Percentiles rank a stretch among this genome's conserved stretches.
Evolutionary conservation across 1,140 invertebrate genomes (phyloP).

Genomic region (Lasioglossum baleicum): DNA sequence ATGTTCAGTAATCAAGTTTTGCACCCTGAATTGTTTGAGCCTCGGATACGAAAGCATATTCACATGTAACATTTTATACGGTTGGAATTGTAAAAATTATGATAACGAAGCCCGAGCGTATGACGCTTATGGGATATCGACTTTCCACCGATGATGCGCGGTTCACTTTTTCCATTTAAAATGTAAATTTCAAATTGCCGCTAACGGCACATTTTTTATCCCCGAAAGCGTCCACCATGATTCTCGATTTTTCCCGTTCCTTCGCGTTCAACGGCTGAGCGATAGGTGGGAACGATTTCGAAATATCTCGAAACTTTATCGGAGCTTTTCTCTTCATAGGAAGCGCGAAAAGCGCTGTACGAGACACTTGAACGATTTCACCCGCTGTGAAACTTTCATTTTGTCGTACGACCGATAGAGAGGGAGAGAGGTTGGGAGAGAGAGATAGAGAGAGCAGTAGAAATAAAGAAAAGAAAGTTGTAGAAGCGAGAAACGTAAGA

Average conservation of each 20-base stretch:
- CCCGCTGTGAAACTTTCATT: conserved; percentile 72
- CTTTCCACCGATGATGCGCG: background rate
- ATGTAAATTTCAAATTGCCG: background rate
- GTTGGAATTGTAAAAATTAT: background rate
- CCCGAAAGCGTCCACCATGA: background rate
- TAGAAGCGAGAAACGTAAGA: background rate
- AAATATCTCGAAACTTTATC: conserved; percentile 65
- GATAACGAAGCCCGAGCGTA: background rate
- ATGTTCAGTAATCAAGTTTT: background rate
- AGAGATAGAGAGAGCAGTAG: background rate
- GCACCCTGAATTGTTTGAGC: too few species aligned
- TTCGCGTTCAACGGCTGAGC: conserved; percentile 31
- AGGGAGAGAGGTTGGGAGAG: conserved; percentile 14
- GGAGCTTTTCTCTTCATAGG: conserved; percentile 53
- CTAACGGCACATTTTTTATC: background rate
- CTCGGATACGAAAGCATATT: too few species aligned
- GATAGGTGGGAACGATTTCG: conserved; percentile 60
- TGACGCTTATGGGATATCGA: background rate
- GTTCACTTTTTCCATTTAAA: background rate
- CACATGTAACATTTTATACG: background rate
- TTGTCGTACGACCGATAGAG: conserved; percentile 55
- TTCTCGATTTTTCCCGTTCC: conserved; percentile 11
- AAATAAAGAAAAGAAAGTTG: conserved; percentile 13
- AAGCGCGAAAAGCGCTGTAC: conserved; percentile 57
- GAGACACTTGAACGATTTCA: conserved; percentile 64